phyloP scores from a whole-genome alignment of 2,797 vertebrate genomes.

The Sardinella longiceps region DNA sequence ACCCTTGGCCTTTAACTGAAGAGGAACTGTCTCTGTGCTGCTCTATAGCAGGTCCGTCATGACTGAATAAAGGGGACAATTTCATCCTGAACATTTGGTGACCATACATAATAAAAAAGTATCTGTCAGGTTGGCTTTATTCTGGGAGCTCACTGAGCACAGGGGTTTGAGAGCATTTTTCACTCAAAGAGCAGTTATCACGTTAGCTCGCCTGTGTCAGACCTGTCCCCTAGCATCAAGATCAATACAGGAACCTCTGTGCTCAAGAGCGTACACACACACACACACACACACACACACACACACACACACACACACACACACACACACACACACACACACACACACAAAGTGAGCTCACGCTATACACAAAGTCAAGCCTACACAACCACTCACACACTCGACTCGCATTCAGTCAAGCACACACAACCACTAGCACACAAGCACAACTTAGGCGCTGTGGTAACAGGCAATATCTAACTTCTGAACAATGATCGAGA shows the following conservation, averaged over 20 bases:
- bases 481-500: not conserved
- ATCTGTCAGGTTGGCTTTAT: constrained; percentile 2
- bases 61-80: not conserved
- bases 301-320: not conserved
- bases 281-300: not conserved
- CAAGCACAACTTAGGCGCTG: not conserved
- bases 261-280: constrained; percentile 1
- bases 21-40: not conserved
- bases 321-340: no score
- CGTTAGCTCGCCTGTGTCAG: constrained; percentile 26
- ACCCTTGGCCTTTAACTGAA: not conserved
- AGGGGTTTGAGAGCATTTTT: not conserved
- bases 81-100: not conserved
- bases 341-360: not conserved
- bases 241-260: constrained; percentile 35
- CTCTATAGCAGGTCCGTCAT: not conserved
- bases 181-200: constrained; percentile 11
- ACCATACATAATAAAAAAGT: constrained; percentile 11
- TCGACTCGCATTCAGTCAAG: not conserved
- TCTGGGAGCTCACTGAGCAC: not conserved
- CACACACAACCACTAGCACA: not conserved
- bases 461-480: not conserved
- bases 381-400: not conserved
- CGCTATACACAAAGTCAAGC: not conserved
- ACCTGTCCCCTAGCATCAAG: constrained; percentile 38